Evolutionary conservation across 2,888 invertebrate species (phyloP).

Genomic region (Lasiommata megera): DNA sequence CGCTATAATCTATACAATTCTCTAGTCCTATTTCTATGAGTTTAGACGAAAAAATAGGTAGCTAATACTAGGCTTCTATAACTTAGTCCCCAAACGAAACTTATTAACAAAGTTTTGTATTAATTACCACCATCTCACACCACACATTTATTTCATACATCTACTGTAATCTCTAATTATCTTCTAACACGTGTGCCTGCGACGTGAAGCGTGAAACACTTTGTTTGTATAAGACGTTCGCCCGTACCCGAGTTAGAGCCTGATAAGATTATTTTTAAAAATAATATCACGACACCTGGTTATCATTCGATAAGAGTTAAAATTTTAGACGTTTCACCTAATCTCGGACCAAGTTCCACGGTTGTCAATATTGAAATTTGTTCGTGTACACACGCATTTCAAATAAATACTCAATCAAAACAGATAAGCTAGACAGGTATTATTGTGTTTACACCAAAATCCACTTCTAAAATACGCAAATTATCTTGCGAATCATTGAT

Average conservation of each 20-base stretch:
- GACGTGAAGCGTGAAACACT: background rate
- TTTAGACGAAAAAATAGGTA: too few species aligned
- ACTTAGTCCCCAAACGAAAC: too few species aligned
- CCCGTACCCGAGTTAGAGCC: constrained; percentile 32
- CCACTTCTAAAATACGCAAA: background rate
- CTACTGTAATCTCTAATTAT: background rate
- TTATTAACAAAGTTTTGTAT: too few species aligned
- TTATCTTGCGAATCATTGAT: background rate
- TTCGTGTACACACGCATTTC: constrained; percentile 36
- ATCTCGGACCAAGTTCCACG: constrained; percentile 54
- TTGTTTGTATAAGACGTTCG: constrained; percentile 60
- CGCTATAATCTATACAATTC: too few species aligned
- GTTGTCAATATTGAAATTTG: constrained; percentile 47
- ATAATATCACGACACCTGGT: constrained; percentile 56
- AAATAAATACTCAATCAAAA: constrained; percentile 56
- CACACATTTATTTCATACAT: too few species aligned
- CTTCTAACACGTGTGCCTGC: background rate
- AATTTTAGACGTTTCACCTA: constrained; percentile 48
- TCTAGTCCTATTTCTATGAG: too few species aligned
- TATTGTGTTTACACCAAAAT: background rate
- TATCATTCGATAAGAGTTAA: constrained; percentile 58
- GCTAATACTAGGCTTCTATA: too few species aligned
- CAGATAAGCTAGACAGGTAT: constrained; percentile 52
- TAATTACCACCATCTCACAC: too few species aligned
- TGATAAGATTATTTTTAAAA: constrained; percentile 70